Evolutionary conservation across 1,140 invertebrate species (phyloP), one percentile per base, ranked within the genome.

Genomic region (Nixonia krombeini): DNA sequence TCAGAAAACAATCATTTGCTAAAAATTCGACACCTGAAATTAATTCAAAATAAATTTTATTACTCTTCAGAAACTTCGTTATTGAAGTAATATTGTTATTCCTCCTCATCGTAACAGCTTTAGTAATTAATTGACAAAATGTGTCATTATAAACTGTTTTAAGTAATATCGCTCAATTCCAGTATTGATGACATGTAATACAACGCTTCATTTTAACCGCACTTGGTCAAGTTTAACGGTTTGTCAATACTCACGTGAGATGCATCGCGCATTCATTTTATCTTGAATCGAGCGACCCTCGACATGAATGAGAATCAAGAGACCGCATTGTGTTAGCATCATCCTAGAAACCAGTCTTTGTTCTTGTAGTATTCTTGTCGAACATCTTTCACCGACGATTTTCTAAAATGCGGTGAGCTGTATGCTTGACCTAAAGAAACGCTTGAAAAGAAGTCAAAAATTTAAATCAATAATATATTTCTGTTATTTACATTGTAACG

Each of bases 161-260:
- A n/a, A n/a, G n/a, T n/a, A n/a, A n/a, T n/a, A n/a, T n/a, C n/a
- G n/a, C n/a, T n/a, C n/a, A n/a, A n/a, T 35, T 35, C 4, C 8
- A 8, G 4, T 31, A 31, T 31, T 31, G 9, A 23, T 16, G 25
- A 8, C 9, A n/a, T n/a, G n/a, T n/a, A 45, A 18, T 55, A 31
- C 15, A 29, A 51, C 15, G 37, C 18, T 45, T 28, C 33, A 49
- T 44, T 26, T 13, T 10, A n/a, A 50, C 33, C 8, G 42, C 26
- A 53, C 41, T 52, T 47, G 55, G 44, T 45, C 55, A 50, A 59
- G 55, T 50, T 66, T 58, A 66, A 66, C 45, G 15, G 35, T 51
- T 53, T 40, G 63, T 55, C 51, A 61, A 67, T 61, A 61, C 61
- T 67, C 56, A 41, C 38, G 49, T 50, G 23, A 13, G 49, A 47